Percentiles rank a stretch among this genome's conserved stretches.
Conservation (phyloP, 2,797 vertebrate genomes). For the Dromococcyx pavoninus region DNA sequence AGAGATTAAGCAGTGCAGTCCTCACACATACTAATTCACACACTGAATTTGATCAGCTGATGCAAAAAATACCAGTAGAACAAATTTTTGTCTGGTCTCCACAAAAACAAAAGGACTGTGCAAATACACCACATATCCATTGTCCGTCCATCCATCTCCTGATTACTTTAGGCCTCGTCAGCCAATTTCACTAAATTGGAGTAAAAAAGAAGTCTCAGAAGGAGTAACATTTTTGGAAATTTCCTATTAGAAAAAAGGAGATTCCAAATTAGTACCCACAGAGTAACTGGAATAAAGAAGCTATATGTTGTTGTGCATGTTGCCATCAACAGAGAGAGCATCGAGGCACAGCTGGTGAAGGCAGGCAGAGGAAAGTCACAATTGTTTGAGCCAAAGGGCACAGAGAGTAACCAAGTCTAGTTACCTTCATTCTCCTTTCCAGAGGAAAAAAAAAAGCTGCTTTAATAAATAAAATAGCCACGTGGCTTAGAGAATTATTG, state of each 20-base stretch:
- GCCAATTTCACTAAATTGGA: background rate
- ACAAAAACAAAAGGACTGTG: background rate
- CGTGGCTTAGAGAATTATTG: background rate
- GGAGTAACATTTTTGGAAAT: background rate
- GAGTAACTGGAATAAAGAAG: background rate
- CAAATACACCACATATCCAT: background rate
- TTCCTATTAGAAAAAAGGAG: background rate
- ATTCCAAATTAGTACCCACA: background rate
- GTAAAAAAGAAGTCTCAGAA: background rate
- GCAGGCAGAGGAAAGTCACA: background rate
- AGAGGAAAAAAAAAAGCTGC: background rate
- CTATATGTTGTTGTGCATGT: background rate
- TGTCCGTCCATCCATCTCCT: background rate
- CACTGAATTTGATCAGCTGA: background rate
- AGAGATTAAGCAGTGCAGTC: background rate
- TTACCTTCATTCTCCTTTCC: background rate
- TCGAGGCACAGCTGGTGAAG: background rate
- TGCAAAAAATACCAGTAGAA: background rate
- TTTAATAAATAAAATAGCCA: conserved; percentile 33
- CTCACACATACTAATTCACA: conserved; percentile 2
- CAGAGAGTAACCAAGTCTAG: background rate
- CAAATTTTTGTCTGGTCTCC: background rate
- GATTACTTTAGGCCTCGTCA: background rate
- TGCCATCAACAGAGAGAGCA: background rate
- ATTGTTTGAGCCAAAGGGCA: background rate